Conservation (phyloP, 2,113 vertebrate genomes). For the Halcyon senegalensis region DNA sequence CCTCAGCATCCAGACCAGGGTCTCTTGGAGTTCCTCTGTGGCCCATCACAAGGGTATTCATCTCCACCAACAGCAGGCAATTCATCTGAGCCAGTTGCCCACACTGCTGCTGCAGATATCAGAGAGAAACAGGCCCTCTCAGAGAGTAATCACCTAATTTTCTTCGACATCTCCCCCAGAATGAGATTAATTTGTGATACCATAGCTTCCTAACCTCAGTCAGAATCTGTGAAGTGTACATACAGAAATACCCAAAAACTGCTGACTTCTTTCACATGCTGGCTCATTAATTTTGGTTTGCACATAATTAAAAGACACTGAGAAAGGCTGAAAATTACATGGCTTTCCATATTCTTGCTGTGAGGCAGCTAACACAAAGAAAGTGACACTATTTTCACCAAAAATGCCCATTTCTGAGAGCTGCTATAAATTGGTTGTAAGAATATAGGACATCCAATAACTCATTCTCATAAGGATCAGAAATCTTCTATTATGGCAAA, state of each 20-base stretch:
- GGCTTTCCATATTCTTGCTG: neutral
- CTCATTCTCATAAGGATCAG: neutral
- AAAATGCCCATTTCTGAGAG: neutral
- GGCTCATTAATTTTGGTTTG: slow-evolving; percentile 34
- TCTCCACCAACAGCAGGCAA: neutral
- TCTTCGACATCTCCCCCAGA: slow-evolving; percentile 8
- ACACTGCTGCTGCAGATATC: neutral
- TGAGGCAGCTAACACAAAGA: neutral
- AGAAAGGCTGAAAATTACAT: neutral
- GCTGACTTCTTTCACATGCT: slow-evolving; percentile 27
- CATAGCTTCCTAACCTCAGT: slow-evolving; percentile 32
- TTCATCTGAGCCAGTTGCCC: neutral
- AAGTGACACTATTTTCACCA: neutral
- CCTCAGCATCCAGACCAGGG: neutral
- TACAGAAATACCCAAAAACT: neutral
- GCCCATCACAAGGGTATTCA: neutral
- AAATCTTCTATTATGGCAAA: neutral
- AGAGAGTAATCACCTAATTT: slow-evolving; percentile 34
- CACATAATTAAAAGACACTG: neutral
- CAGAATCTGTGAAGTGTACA: neutral
- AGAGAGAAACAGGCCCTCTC: neutral
- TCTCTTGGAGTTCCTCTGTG: accelerated
- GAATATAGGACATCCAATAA: neutral
- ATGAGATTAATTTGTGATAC: slow-evolving; percentile 45
- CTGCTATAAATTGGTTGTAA: neutral